phyloP scores from a whole-genome alignment of 2,888 invertebrate genomes.

The Alviniconcha strummeri region DNA sequence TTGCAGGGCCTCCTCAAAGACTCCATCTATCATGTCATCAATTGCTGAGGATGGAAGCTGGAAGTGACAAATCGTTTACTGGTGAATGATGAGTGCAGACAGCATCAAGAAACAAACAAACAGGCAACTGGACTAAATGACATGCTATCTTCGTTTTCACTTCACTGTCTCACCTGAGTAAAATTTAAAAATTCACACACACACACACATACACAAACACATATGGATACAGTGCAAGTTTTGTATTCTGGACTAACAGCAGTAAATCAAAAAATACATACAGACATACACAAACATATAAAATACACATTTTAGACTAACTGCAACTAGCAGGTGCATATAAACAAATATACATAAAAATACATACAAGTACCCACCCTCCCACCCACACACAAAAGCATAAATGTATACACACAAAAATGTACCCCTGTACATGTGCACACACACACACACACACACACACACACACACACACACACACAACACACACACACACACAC shows the following conservation, averaged over 20 bases:
- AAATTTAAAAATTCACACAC: not conserved
- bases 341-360: no score
- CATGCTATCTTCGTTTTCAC: no score
- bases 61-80: not conserved
- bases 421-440: not conserved
- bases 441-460: not conserved
- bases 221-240: not conserved
- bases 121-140: no score
- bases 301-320: no score
- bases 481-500: not conserved
- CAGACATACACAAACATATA: not conserved
- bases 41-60: conserved; percentile 30
- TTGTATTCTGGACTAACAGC: no score
- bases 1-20: not conserved
- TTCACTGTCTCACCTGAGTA: no score
- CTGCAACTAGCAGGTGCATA: no score
- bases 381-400: not conserved
- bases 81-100: not conserved
- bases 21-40: conserved; percentile 20
- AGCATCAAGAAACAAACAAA: not conserved
- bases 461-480: not conserved
- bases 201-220: conserved; percentile 7
- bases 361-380: no score
- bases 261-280: not conserved
- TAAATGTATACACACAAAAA: not conserved